Percentiles rank a stretch among this genome's conserved stretches.
These are phyloP conservation scores for Rhabdophis nuchalis DNA, from an alignment of 2,797 vertebrate species.

Conservation along the genomic window DNA sequence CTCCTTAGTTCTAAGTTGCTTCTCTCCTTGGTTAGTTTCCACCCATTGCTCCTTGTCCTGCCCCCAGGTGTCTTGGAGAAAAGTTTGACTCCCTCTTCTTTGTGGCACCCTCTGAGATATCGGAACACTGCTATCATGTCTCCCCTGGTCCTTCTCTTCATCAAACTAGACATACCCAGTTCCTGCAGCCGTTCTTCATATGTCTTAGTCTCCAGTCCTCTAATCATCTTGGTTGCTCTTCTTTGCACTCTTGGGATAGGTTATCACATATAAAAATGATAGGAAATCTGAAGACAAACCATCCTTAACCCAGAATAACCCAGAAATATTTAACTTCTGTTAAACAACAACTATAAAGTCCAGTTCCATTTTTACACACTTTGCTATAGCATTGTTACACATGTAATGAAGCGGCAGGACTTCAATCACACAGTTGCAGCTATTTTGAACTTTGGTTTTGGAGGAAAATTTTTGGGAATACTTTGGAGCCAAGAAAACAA, in stretches of 20 bases:
- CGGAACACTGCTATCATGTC: too few species aligned
- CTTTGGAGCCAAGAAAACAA: neutral
- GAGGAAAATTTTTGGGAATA: neutral
- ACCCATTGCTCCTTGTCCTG: too few species aligned
- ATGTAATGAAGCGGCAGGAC: neutral
- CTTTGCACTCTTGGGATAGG: neutral
- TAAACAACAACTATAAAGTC: neutral
- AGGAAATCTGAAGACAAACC: neutral
- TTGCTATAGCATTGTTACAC: neutral
- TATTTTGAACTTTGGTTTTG: neutral
- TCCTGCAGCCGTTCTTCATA: too few species aligned
- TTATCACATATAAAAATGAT: neutral
- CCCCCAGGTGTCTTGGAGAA: too few species aligned
- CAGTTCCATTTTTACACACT: neutral
- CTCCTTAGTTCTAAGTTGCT: too few species aligned
- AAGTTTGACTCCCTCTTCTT: too few species aligned
- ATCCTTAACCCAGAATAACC: neutral
- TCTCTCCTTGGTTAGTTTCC: too few species aligned
- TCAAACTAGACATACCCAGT: too few species aligned
- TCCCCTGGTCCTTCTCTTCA: too few species aligned
- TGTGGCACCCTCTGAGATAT: too few species aligned
- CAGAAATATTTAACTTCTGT: neutral
- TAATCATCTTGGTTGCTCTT: too few species aligned
- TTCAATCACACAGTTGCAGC: neutral
- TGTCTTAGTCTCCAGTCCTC: too few species aligned